phyloP scores from a whole-genome alignment of 2,797 vertebrate genomes.

The Platyrinchus mystaceus region DNA sequence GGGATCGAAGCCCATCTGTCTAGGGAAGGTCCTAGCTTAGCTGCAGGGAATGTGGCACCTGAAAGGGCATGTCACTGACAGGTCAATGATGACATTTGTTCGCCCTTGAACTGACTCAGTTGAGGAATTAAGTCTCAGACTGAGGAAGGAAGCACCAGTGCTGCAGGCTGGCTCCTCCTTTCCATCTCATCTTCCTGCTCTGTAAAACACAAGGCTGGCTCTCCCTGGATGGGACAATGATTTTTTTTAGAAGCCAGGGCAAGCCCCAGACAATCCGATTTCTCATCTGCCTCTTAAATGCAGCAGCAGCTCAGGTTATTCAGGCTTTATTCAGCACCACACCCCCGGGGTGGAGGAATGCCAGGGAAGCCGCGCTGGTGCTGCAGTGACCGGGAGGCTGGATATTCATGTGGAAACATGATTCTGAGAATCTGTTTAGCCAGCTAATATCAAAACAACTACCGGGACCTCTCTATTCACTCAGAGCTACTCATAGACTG shows the following conservation, averaged over 20 bases:
- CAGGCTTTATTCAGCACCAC: neutral
- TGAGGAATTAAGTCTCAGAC: neutral
- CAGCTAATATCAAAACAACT: neutral
- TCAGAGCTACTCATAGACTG: neutral
- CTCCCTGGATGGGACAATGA: neutral
- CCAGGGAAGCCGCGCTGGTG: too few relatives aligned
- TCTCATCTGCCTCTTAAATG: neutral
- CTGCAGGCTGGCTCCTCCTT: neutral
- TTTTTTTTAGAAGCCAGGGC: neutral
- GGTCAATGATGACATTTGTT: neutral
- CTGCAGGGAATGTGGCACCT: neutral
- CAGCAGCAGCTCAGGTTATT: neutral
- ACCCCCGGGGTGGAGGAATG: neutral
- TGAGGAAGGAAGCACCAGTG: neutral
- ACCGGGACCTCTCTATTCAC: neutral
- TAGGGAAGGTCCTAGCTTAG: neutral
- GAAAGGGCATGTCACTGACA: neutral
- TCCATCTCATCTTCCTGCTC: neutral
- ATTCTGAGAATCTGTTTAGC: neutral
- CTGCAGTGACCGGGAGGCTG: neutral
- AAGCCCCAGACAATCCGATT: neutral
- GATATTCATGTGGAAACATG: neutral
- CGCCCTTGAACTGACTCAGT: fast-evolving
- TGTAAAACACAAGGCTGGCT: neutral
- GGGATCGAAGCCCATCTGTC: neutral